These are phyloP conservation scores for Chaenogobius annularis DNA, from an alignment of 2,113 vertebrate species.

Conservation along the genomic window DNA sequence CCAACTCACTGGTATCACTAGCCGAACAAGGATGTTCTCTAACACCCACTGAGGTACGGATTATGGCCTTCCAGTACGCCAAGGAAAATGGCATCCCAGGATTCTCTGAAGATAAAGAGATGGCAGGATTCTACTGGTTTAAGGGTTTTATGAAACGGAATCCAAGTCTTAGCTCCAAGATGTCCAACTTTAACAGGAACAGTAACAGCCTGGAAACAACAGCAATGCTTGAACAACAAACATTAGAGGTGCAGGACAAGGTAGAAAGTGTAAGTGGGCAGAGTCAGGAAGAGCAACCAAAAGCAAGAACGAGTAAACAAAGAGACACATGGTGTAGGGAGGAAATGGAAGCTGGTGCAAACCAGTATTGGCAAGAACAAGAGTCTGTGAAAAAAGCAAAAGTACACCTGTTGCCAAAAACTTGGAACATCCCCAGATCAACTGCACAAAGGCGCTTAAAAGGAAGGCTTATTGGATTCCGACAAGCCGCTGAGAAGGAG, in stretches of 20 bases:
- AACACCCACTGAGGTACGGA: not conserved
- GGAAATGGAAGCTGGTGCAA: not conserved
- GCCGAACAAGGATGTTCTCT: not conserved
- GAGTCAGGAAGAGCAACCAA: not conserved
- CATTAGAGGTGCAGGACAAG: not conserved
- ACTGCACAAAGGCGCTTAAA: not conserved
- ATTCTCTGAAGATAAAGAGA: not conserved
- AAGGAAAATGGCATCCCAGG: not conserved
- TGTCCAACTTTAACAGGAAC: too few relatives aligned
- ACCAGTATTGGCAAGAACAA: not conserved
- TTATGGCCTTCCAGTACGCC: not conserved
- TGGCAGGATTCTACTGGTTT: not conserved
- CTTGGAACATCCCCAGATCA: not conserved
- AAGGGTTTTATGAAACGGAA: not conserved
- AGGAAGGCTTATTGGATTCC: not conserved
- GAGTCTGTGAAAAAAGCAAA: not conserved
- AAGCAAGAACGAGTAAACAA: not conserved
- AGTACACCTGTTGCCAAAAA: not conserved
- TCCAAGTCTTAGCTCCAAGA: not conserved
- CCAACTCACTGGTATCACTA: not conserved
- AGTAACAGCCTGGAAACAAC: not conserved
- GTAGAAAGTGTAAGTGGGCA: not conserved
- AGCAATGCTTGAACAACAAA: not conserved
- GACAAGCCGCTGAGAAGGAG: not conserved
- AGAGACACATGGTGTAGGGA: not conserved